Conservation (phyloP, 2,888 invertebrate genomes). For the Pseudanteris insignis region DNA sequence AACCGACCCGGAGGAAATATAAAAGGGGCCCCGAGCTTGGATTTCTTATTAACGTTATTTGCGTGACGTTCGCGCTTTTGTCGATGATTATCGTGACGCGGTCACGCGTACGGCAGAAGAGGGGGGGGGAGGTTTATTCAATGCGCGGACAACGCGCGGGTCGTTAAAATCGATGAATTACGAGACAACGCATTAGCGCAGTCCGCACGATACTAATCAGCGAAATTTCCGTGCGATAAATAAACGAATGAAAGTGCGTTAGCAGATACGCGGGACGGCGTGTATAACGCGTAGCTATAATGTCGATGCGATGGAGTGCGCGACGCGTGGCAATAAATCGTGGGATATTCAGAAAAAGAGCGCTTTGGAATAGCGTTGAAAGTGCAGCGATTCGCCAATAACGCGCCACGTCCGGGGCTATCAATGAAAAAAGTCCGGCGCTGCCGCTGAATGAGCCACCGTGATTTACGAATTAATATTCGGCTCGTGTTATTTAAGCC, state of each 20-base stretch:
- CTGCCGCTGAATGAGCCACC: slow-evolving; percentile 27
- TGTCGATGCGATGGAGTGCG: slow-evolving; percentile 48
- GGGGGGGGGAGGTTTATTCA: slow-evolving; percentile 57
- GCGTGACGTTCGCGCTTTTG: slow-evolving; percentile 41
- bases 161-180: slow-evolving; percentile 66
- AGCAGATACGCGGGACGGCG: slow-evolving; percentile 53
- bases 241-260: slow-evolving; percentile 62
- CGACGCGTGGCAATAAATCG: slow-evolving; percentile 43
- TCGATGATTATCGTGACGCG: slow-evolving; percentile 43
- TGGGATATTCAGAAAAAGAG: slow-evolving; percentile 46
- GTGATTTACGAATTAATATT: slow-evolving; percentile 44
- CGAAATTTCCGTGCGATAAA: slow-evolving; percentile 66
- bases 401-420: slow-evolving; percentile 27
- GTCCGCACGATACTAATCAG: slow-evolving; percentile 67
- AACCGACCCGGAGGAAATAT: too few relatives aligned
- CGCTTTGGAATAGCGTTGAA: slow-evolving; percentile 43
- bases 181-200: slow-evolving; percentile 66
- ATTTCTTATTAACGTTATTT: slow-evolving; percentile 43
- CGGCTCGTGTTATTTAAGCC: slow-evolving; percentile 36
- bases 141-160: slow-evolving; percentile 53
- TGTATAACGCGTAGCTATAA: slow-evolving; percentile 45
- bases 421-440: slow-evolving; percentile 32
- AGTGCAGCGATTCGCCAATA: slow-evolving; percentile 43
- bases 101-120: slow-evolving; percentile 47
- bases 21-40: slow-evolving; percentile 19